phyloP scores from a whole-genome alignment of 2,113 vertebrate genomes.

The Marmota monax region DNA sequence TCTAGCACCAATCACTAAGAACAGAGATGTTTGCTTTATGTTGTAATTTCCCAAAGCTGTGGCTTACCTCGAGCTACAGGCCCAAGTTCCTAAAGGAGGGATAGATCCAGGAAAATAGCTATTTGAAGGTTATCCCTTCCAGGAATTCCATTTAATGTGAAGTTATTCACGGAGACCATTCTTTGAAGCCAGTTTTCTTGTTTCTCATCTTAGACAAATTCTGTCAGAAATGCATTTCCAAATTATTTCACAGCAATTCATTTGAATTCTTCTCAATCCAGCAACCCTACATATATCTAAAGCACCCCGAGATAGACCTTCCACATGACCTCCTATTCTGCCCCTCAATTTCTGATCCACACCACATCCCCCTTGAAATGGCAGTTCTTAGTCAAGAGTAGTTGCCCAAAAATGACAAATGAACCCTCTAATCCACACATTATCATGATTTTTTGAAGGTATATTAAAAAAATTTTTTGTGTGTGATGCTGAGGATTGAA shows the following conservation, averaged over 20 bases:
- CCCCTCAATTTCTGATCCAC: background rate
- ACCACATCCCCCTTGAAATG: background rate
- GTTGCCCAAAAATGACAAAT: background rate
- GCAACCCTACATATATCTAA: background rate
- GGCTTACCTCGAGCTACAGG: background rate
- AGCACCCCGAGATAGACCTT: background rate
- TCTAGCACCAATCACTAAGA: background rate
- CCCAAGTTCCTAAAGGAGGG: background rate
- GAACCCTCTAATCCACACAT: background rate
- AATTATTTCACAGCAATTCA: background rate
- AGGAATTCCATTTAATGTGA: background rate
- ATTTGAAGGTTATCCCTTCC: background rate
- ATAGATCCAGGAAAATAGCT: conserved; percentile 2
- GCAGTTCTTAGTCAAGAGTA: background rate
- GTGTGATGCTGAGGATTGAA: background rate
- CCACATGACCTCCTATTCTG: rapidly evolving
- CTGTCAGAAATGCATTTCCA: background rate
- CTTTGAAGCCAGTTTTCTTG: background rate
- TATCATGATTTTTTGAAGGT: background rate
- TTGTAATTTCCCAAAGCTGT: background rate
- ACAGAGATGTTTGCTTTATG: background rate
- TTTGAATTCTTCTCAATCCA: background rate
- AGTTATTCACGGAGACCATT: background rate
- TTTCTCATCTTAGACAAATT: conserved; percentile 3
- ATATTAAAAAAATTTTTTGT: too few relatives aligned